A percentile compares a stretch with the other conserved stretches of the same genome.
Conservation (phyloP, 2,888 invertebrate genomes). For the Amblyteles armatorius region DNA sequence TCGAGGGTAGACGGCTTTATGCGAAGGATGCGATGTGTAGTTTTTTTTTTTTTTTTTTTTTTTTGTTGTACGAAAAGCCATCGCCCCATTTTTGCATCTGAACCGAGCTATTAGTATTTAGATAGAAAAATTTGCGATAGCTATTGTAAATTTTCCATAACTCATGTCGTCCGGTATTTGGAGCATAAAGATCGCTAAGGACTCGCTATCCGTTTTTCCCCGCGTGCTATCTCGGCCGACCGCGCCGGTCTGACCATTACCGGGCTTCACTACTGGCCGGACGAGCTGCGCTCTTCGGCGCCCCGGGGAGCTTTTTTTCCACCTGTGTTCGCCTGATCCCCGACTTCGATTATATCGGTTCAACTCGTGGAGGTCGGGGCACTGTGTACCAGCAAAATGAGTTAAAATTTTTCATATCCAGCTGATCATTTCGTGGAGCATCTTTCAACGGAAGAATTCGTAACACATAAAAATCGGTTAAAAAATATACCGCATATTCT, state of each 20-base stretch:
- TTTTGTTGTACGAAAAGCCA: background rate
- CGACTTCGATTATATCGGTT: background rate
- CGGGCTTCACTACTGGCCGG: slow-evolving; percentile 22
- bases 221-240: background rate
- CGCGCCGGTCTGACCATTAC: slow-evolving; percentile 24
- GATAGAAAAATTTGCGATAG: too few relatives aligned
- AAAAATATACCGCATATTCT: too few relatives aligned
- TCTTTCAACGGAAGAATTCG: too few relatives aligned
- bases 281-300: background rate
- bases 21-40: background rate
- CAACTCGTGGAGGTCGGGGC: background rate
- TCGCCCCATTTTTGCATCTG: background rate
- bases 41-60: background rate
- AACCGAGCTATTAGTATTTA: background rate
- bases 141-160: background rate
- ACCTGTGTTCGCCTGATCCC: background rate
- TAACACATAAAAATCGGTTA: too few relatives aligned
- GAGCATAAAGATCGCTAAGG: background rate
- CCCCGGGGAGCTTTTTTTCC: background rate
- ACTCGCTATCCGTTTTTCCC: too few relatives aligned
- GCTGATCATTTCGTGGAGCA: too few relatives aligned
- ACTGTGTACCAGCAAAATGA: too few relatives aligned
- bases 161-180: background rate
- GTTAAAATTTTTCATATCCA: too few relatives aligned
- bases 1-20: background rate